phyloP scores from a whole-genome alignment of 2,888 invertebrate genomes.

The Torymus aiolomorphi region DNA sequence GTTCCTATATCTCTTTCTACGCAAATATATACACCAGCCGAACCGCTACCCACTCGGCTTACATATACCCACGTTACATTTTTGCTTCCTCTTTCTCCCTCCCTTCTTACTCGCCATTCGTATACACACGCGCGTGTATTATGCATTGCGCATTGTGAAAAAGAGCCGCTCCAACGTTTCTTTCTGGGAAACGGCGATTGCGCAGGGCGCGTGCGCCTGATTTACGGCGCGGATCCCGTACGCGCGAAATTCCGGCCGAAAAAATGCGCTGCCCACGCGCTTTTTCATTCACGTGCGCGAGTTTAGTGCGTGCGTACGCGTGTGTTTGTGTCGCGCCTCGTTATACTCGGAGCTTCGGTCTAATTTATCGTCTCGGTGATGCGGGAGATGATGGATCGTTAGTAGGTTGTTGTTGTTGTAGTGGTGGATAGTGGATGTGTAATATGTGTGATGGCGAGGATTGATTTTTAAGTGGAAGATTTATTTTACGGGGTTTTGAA shows the following conservation, averaged over 20 bases:
- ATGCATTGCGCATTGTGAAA: conserved; percentile 28
- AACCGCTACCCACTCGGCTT: too few species aligned
- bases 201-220: conserved; percentile 17
- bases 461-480: too few species aligned
- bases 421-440: too few species aligned
- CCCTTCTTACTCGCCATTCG: not conserved
- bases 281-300: not conserved
- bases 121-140: not conserved
- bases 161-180: conserved; percentile 16
- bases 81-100: not conserved
- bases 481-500: too few species aligned
- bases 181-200: conserved; percentile 23
- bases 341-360: conserved; percentile 18
- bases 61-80: not conserved
- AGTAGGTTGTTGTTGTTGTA: too few species aligned
- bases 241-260: conserved; percentile 28
- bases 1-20: too few species aligned
- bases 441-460: too few species aligned
- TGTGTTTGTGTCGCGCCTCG: not conserved
- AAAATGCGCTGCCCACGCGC: conserved; percentile 17
- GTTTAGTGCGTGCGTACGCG: not conserved
- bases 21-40: too few species aligned
- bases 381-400: too few species aligned
- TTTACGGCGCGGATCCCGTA: conserved; percentile 23
- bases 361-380: conserved; percentile 32